Conservation (phyloP, 2,113 vertebrate species). For the Orthochromis malagaraziensis region DNA sequence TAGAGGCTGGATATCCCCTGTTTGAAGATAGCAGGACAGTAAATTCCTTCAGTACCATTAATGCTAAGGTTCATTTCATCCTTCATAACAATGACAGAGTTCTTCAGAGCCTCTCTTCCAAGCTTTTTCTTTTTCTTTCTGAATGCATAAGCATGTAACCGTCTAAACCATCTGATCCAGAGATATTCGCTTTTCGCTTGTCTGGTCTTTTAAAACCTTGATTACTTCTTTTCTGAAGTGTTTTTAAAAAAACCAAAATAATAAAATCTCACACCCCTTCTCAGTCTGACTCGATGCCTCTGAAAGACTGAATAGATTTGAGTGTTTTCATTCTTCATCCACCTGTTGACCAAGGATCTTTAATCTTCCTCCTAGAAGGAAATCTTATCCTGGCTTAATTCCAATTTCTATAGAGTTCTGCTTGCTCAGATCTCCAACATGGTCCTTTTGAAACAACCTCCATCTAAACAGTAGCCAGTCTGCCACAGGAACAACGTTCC, state of each 20-base stretch:
- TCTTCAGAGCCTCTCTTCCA: background rate
- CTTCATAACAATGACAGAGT: background rate
- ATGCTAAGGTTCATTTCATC: background rate
- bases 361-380: background rate
- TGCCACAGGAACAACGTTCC: background rate
- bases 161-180: background rate
- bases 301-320: background rate
- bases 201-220: background rate
- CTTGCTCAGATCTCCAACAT: background rate
- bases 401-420: background rate
- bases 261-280: background rate
- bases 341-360: background rate
- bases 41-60: background rate
- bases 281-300: background rate
- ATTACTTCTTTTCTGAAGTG: background rate
- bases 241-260: background rate
- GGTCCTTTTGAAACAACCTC: background rate
- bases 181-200: background rate
- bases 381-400: background rate
- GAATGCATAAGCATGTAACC: background rate
- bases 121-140: background rate
- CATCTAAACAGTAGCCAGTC: background rate
- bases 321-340: background rate
- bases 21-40: background rate
- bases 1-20: background rate